Base-by-base conservation (phyloP, 2,797 vertebrate species). In the Orientallactaga sibirica region DNA sequence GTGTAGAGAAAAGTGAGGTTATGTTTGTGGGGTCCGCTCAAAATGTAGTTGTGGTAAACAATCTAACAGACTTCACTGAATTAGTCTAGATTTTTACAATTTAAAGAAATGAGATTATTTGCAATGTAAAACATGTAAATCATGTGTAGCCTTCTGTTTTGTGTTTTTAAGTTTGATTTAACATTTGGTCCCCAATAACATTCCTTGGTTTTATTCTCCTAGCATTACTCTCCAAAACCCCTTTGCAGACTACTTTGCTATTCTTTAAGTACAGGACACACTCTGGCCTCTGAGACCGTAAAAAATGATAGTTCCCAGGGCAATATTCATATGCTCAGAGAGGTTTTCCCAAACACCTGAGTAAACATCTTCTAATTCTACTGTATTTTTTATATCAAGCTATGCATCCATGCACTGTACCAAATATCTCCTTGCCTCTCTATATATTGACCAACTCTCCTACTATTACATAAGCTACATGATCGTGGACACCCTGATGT, bases 101-200 rank as follows among this genome's bases (percentile, higher is more conserved):
- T 62, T 33, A 90, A 20, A 48, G 25, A 74, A 15, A 52, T 58
- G 24, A 58, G 25, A 25, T 66, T 70, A 43, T 85, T 85, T 85
- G 71, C 68, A 86, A 66, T 89, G 67, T 7, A 74, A 62, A 24
- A 3, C 4, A 79, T 20, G 18, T 70, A 74, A 68, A 20, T 67
- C 84, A 66, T 5, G 7, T 33, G 3, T 18, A 67, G 15, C 6
- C 8, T 55, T 58, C 2, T 58, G 2, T 58, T 58, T 16, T 58
- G 9, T 68, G 19, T 67, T 94, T 92, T 88, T 29, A 66, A 73
- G 73, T 73, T 70, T 84, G 27, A 85, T 43, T 86, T 77, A 74
- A 75, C 37, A 67, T 68, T 81, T 84, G 22, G 25, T n/a, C 5
- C 58, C 55, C 15, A 58, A 24, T 37, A 9, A 43, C 14, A 52